Conservation (phyloP, 2,797 vertebrate species). For the Uromys caudimaculatus region DNA sequence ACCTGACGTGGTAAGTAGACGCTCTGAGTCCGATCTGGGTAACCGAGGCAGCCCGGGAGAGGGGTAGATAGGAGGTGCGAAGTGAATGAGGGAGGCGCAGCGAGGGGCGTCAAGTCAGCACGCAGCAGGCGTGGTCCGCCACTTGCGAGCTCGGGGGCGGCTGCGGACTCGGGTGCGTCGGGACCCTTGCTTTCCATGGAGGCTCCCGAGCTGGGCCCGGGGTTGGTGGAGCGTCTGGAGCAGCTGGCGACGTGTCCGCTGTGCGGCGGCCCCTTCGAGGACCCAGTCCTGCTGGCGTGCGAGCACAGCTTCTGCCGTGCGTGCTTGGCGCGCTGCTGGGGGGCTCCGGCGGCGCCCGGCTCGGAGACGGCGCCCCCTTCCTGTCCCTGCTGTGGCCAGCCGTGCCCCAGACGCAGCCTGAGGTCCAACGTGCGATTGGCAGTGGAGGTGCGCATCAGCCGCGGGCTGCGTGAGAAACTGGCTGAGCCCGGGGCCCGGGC, state of each 20-base stretch:
- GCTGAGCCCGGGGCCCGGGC: constrained; percentile 61
- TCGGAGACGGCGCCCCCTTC: constrained; percentile 84
- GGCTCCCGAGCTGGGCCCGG: constrained; percentile 78
- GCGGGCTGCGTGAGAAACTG: constrained; percentile 82
- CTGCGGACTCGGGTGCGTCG: background rate
- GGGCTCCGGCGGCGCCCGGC: background rate
- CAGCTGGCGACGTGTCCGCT: constrained; percentile 93
- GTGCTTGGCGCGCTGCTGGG: constrained; percentile 88
- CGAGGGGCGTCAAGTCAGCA: background rate
- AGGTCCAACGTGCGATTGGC: constrained; percentile 90
- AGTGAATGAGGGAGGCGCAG: constrained; percentile 57
- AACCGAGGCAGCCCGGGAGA: background rate
- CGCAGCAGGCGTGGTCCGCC: constrained; percentile 18
- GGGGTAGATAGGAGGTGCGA: background rate
- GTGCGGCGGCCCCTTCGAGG: constrained; percentile 93
- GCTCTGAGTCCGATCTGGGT: background rate
- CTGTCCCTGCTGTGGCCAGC: constrained; percentile 93
- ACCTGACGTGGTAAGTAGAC: constrained; percentile 41
- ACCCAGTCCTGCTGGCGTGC: constrained; percentile 94
- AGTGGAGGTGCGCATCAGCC: constrained; percentile 86
- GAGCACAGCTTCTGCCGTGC: constrained; percentile 95
- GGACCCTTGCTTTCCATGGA: constrained; percentile 70
- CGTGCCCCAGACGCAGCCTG: constrained; percentile 91
- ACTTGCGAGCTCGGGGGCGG: constrained; percentile 44
- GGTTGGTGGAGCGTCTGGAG: constrained; percentile 92